Percentiles rank a stretch among this genome's conserved stretches.
phyloP scores from a whole-genome alignment of 2,888 invertebrate species.

The Autographa gamma region DNA sequence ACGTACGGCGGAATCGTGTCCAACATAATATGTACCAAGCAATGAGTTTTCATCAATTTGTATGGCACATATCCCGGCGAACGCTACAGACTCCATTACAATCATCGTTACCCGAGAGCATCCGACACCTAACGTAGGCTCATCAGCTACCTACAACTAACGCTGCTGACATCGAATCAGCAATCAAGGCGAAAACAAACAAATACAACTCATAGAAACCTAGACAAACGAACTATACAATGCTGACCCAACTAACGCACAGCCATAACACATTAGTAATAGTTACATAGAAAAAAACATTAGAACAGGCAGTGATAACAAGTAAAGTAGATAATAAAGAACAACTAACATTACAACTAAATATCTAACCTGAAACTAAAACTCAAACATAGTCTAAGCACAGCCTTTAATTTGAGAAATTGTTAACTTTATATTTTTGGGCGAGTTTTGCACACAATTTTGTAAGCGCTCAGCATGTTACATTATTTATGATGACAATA shows the following conservation, averaged over 20 bases:
- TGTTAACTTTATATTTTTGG: constrained; percentile 29
- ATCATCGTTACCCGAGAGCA: not conserved
- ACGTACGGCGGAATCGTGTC: not conserved
- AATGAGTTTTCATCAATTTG: not conserved
- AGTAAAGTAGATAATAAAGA: constrained; percentile 25
- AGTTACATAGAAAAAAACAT: constrained; percentile 17
- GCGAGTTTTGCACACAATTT: constrained; percentile 14
- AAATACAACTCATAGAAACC: not conserved
- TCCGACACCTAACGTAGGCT: not conserved
- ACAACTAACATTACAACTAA: constrained; percentile 40
- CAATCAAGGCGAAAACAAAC: not conserved
- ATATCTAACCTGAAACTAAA: constrained; percentile 40
- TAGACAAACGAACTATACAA: not conserved
- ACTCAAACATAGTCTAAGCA: constrained; percentile 62
- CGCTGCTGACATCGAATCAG: not conserved
- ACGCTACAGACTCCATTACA: not conserved
- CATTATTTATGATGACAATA: not conserved
- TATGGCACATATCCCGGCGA: not conserved
- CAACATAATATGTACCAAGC: not conserved
- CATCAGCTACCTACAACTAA: not conserved
- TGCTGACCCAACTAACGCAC: not conserved
- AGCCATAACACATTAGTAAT: constrained; percentile 8
- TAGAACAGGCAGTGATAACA: constrained; percentile 44
- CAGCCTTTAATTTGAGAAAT: constrained; percentile 70
- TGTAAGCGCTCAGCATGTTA: not conserved